A percentile compares a stretch with the other conserved stretches of the same genome.
These are phyloP conservation scores for Grallaria varia DNA, from an alignment of 2,113 vertebrate species.

Conservation along the genomic window DNA sequence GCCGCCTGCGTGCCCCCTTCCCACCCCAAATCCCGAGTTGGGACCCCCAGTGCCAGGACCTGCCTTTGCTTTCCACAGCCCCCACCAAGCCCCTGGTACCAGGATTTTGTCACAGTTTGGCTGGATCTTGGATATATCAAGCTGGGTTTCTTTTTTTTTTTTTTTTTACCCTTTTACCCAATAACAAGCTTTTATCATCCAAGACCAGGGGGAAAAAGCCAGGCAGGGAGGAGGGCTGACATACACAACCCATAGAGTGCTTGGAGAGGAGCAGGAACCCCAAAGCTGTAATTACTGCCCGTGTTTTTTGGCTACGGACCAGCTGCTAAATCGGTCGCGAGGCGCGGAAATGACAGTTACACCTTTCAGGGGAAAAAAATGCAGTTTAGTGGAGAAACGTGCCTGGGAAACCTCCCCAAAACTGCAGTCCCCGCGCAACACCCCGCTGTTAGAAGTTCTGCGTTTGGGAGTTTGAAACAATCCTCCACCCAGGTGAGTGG, in stretches of 20 bases:
- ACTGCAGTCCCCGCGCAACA: background rate
- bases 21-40: rapidly evolving
- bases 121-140: background rate
- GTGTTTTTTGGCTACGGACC: background rate
- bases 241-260: background rate
- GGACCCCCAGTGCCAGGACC: background rate
- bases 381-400: background rate
- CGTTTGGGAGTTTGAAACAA: background rate
- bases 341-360: background rate
- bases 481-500: background rate
- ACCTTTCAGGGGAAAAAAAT: background rate
- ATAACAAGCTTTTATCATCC: background rate
- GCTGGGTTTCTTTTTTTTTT: background rate
- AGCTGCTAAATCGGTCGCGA: constrained; percentile 3
- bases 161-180: background rate
- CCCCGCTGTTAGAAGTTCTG: background rate
- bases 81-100: rapidly evolving
- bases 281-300: constrained; percentile 1
- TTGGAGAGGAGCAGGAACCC: background rate
- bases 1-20: background rate
- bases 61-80: background rate
- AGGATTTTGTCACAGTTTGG: background rate
- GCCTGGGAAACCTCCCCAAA: background rate
- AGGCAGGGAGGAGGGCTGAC: background rate
- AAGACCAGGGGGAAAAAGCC: background rate